These are phyloP conservation scores for Coenonympha arcania DNA, from an alignment of 2,888 invertebrate species.

Conservation along the genomic window DNA sequence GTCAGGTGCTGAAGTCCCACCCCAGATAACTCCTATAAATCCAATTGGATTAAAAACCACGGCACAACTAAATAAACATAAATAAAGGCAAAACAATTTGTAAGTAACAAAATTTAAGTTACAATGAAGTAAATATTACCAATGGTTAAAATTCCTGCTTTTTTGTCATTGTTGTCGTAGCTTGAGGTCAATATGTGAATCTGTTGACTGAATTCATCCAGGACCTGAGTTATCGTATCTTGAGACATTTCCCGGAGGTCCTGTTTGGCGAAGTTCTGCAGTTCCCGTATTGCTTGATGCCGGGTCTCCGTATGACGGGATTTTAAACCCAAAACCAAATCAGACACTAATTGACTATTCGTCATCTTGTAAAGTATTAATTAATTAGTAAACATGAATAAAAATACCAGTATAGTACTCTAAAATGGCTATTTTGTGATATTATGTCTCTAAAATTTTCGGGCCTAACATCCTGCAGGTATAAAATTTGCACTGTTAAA, in stretches of 20 bases:
- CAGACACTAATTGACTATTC: slow-evolving; percentile 60
- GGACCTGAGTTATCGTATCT: slow-evolving; percentile 87
- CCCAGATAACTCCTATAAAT: too few relatives aligned
- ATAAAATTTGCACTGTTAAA: neutral
- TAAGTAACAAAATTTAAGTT: too few relatives aligned
- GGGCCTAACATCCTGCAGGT: neutral
- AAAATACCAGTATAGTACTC: neutral
- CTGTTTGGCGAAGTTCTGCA: slow-evolving; percentile 90
- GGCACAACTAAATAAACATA: too few relatives aligned
- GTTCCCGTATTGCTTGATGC: slow-evolving; percentile 87
- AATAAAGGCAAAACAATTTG: too few relatives aligned
- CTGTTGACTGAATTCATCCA: slow-evolving; percentile 95
- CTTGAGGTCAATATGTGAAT: slow-evolving; percentile 96
- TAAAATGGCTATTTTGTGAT: neutral
- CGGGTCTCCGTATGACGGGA: slow-evolving; percentile 89
- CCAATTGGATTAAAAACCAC: too few relatives aligned
- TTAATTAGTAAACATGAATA: neutral
- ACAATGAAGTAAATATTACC: slow-evolving; percentile 44
- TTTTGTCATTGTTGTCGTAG: slow-evolving; percentile 92
- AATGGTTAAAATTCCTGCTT: slow-evolving; percentile 95
- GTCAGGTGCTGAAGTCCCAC: too few relatives aligned
- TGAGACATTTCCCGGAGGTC: slow-evolving; percentile 90
- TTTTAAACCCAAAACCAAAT: slow-evolving; percentile 88
- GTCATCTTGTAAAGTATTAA: too few relatives aligned
- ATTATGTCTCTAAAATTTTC: neutral